phyloP scores from a whole-genome alignment of 2,888 invertebrate species.

The Tipula vernalis region DNA sequence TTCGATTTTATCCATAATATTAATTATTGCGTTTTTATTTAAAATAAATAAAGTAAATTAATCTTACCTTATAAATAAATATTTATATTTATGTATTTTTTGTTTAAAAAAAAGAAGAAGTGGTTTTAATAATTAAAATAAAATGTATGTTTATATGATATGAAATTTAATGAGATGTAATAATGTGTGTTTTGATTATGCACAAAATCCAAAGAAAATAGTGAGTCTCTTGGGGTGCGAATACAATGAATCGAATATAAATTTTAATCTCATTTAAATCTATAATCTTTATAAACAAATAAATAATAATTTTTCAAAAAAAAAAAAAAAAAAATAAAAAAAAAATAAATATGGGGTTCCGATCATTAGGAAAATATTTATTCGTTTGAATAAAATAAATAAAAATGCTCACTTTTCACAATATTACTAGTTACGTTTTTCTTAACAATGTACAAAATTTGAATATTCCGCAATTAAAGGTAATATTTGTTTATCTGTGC shows the following conservation, averaged over 20 bases:
- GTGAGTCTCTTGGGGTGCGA: not conserved
- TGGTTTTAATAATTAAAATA: not conserved
- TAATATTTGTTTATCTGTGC: not conserved
- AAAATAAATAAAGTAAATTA: not conserved
- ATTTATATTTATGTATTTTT: not conserved
- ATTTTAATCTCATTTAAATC: not conserved
- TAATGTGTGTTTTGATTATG: not conserved
- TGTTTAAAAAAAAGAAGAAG: not conserved
- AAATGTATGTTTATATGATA: not conserved
- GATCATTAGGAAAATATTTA: not conserved
- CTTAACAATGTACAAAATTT: not conserved
- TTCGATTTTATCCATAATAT: not conserved
- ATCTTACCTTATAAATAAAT: not conserved
- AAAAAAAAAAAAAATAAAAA: not conserved
- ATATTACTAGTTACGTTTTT: not conserved
- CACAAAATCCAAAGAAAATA: not conserved
- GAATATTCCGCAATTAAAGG: not conserved
- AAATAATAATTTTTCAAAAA: not conserved
- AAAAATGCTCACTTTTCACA: not conserved
- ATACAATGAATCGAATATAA: not conserved
- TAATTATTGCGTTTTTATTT: not conserved
- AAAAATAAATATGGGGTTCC: not conserved
- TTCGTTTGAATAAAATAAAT: not conserved
- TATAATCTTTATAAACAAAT: not conserved
- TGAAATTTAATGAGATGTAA: not conserved